These are phyloP conservation scores for Onthophagus taurus DNA, from an alignment of 1,140 invertebrate species.

Conservation along the genomic window DNA sequence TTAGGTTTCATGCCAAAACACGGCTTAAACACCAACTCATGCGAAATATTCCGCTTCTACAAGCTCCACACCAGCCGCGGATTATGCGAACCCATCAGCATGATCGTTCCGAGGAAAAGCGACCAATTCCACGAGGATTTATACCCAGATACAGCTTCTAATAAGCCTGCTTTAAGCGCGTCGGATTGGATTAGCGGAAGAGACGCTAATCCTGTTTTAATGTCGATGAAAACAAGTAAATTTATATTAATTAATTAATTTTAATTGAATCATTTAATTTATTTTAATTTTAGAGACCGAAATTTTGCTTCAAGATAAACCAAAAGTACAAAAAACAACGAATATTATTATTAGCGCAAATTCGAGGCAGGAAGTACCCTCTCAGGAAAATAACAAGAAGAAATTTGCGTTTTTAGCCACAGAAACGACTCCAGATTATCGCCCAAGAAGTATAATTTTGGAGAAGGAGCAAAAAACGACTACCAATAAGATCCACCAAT, in stretches of 20 bases:
- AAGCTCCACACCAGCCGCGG: conserved; percentile 82
- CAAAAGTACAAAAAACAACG: conserved; percentile 50
- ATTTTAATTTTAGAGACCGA: conserved; percentile 26
- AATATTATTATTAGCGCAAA: no score
- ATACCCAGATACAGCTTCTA: conserved; percentile 83
- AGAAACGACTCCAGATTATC: conserved; percentile 75
- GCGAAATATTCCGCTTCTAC: conserved; percentile 87
- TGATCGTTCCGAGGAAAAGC: conserved; percentile 82
- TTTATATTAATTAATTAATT: background rate
- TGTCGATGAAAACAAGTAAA: conserved; percentile 72
- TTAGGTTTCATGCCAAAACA: conserved; percentile 89
- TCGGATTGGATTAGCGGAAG: conserved; percentile 82
- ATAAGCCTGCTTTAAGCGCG: conserved; percentile 71
- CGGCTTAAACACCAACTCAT: conserved; percentile 69
- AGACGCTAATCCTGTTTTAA: conserved; percentile 69
- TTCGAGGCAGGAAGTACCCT: conserved; percentile 29
- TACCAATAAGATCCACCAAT: conserved; percentile 64
- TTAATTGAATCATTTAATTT: background rate
- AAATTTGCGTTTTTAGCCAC: conserved; percentile 77
- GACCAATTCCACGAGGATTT: conserved; percentile 71
- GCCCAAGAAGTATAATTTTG: conserved; percentile 44
- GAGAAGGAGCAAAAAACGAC: conserved; percentile 65
- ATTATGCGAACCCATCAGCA: conserved; percentile 83
- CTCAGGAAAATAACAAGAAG: conserved; percentile 60
- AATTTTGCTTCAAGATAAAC: conserved; percentile 61